phyloP scores from a whole-genome alignment of 2,113 vertebrate species.

The Noctilio leporinus region DNA sequence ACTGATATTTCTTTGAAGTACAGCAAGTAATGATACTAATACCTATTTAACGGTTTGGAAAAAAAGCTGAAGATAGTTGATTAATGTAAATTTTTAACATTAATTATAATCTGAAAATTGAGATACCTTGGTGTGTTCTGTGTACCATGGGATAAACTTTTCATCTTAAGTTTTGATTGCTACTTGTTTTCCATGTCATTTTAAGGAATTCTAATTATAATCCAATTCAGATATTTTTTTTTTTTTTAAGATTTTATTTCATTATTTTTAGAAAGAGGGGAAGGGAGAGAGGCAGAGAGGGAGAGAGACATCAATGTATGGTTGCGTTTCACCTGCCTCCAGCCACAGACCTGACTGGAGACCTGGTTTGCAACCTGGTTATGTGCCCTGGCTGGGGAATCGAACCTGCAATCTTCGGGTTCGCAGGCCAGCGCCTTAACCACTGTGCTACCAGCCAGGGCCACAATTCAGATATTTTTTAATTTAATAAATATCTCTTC shows the following conservation, averaged over 20 bases:
- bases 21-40: neutral
- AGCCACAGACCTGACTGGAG: too few species aligned
- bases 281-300: too few species aligned
- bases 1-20: neutral
- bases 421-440: too few species aligned
- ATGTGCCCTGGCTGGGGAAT: too few species aligned
- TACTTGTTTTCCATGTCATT: neutral
- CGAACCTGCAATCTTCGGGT: too few species aligned
- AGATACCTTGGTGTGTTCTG: neutral
- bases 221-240: neutral
- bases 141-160: neutral
- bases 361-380: too few species aligned
- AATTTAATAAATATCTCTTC: neutral
- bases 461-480: neutral
- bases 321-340: too few species aligned
- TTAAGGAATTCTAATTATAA: neutral
- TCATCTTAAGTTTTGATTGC: neutral
- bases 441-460: too few species aligned
- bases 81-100: neutral
- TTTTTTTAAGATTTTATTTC: too few species aligned
- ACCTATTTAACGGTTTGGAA: neutral
- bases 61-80: slow-evolving; percentile 2
- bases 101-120: neutral
- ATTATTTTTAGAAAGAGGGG: too few species aligned
- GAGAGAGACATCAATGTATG: too few species aligned